Base-by-base conservation (phyloP, 2,888 invertebrate species). In the Cabera pusaria region DNA sequence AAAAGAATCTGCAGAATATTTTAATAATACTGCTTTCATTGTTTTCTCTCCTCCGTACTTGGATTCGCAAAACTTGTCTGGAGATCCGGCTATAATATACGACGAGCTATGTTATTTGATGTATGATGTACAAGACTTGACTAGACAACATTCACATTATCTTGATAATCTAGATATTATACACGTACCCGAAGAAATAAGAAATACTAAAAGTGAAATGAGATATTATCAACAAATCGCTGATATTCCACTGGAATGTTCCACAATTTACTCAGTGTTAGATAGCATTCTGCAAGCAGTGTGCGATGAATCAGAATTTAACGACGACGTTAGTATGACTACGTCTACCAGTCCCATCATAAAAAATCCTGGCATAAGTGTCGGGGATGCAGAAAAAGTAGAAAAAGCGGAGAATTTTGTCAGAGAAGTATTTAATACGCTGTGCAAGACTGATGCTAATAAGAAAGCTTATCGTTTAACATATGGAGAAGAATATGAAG, bases 111-210 rank as follows among this genome's bases (percentile, higher is more conserved):
- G 89, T 51, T 87, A 62, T 42, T 72, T 90, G 2, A 72, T 90
- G 64, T 91, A 90, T 43, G 90, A 91, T 56, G 64, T 91, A 21
- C 86, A 90, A 57, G 91, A 91, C 51, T 72, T 90, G 25, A 72
- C 73, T 3, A 64, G 87, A 40, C 90, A 90, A 50, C 89, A 91
- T 56, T 21, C 26, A 2, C 71, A 83, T 51, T 91, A 88, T 57
- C 62, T 90, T 38, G 64, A 79, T 5, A 88, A 84, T 49, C 87
- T 90, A 79, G 71, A 78, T 43, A 68, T 83, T 23, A 66, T 80
- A 22, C 42, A 62, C 26, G 68, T 88, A 39, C 76, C 83, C 1
- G 43, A 64, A 25, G 64, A 65, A 8, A 19, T 24, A 10, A 28
- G 36, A n/a, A 56, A 71, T 6, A 44, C 59, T 4, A 41, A 36